Percentiles rank a stretch among this genome's conserved stretches.
These are phyloP conservation scores for Pipa parva DNA, from an alignment of 2,113 vertebrate genomes.

Conservation along the genomic window DNA sequence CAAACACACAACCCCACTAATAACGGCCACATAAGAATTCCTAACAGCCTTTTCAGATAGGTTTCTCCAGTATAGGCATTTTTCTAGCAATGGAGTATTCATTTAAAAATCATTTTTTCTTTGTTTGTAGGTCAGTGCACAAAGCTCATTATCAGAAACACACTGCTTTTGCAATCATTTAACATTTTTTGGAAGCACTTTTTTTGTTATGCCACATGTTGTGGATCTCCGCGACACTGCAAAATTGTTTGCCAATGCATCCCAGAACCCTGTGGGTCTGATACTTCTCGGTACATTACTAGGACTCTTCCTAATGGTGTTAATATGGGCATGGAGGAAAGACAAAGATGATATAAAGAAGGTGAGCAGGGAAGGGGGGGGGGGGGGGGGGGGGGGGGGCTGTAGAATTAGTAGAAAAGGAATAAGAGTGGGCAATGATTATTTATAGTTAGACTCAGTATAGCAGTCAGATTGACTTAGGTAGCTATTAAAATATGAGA, in stretches of 20 bases:
- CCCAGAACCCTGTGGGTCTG: constrained; percentile 70
- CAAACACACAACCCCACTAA: no score
- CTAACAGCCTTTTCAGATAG: no score
- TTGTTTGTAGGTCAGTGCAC: constrained; percentile 62
- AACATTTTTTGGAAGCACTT: constrained; percentile 69
- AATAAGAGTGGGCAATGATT: no score
- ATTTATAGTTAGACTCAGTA: no score
- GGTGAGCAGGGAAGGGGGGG: constrained; percentile 51
- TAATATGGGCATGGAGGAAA: constrained; percentile 68
- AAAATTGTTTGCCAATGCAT: constrained; percentile 60
- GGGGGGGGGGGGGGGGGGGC: no score
- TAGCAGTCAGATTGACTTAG: no score
- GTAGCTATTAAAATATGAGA: no score
- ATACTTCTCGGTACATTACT: constrained; percentile 65
- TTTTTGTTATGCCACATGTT: constrained; percentile 70
- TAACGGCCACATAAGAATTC: no score
- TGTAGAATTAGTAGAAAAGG: no score
- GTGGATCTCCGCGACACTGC: constrained; percentile 63
- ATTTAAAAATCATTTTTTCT: background rate
- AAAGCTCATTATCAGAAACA: constrained; percentile 48
- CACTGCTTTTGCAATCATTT: constrained; percentile 79
- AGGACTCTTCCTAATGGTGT: constrained; percentile 61
- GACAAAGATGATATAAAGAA: constrained; percentile 64
- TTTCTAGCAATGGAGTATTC: no score
- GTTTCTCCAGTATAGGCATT: no score